These are phyloP conservation scores for Megathymus violae DNA, from an alignment of 1,140 invertebrate species.

Conservation along the genomic window DNA sequence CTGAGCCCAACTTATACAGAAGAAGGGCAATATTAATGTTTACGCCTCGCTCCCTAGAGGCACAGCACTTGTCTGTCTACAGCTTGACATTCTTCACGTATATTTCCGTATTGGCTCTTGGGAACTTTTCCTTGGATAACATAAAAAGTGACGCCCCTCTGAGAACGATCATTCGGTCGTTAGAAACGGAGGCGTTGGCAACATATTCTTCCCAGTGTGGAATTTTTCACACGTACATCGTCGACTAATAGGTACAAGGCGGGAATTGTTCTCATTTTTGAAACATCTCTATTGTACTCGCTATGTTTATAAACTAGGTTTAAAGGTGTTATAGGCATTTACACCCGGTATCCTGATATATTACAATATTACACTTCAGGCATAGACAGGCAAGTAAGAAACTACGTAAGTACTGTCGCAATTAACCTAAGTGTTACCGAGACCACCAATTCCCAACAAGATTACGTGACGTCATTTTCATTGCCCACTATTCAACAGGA, in stretches of 20 bases:
- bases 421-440: too few relatives aligned
- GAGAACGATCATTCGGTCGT: too few relatives aligned
- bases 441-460: too few relatives aligned
- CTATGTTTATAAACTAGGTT: too few relatives aligned
- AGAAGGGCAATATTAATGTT: slow-evolving; percentile 1
- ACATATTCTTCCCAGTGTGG: not conserved
- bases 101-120: slow-evolving; percentile 45
- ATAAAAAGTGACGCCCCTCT: slow-evolving; percentile 48
- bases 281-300: slow-evolving; percentile 12
- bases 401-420: too few relatives aligned
- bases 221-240: slow-evolving; percentile 32
- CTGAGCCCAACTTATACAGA: too few relatives aligned
- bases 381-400: too few relatives aligned
- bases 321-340: too few relatives aligned
- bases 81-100: slow-evolving; percentile 55
- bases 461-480: too few relatives aligned
- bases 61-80: slow-evolving; percentile 9
- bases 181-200: not conserved
- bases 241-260: slow-evolving; percentile 20
- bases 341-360: too few relatives aligned
- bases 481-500: too few relatives aligned
- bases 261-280: slow-evolving; percentile 25
- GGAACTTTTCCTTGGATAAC: slow-evolving; percentile 48
- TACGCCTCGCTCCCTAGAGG: slow-evolving; percentile 8
- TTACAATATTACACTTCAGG: too few relatives aligned